Evolutionary conservation across 2,113 vertebrate genomes (phyloP).

Genomic region (Phylloscopus trochiloides): DNA sequence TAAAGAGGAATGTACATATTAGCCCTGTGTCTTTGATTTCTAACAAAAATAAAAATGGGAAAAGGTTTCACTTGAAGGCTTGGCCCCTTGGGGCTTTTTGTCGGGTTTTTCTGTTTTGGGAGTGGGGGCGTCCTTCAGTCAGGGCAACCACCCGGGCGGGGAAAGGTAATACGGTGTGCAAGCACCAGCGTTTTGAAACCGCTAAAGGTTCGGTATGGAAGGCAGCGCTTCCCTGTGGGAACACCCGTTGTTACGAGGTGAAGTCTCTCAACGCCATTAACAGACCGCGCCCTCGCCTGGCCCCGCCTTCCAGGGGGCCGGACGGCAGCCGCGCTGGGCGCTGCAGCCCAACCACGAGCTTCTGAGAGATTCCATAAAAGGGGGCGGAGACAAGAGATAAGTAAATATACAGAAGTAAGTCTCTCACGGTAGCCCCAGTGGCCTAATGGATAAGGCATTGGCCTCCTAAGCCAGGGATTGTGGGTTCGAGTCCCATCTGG

Average conservation of each 20-base stretch:
- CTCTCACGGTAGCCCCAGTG: rapidly evolving
- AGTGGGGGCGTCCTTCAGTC: neutral
- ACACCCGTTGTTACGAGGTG: rapidly evolving
- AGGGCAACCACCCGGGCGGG: rapidly evolving
- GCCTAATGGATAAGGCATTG: slow-evolving; percentile 74
- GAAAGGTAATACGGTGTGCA: rapidly evolving
- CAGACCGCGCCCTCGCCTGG: rapidly evolving
- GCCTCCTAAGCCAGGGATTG: slow-evolving; percentile 81
- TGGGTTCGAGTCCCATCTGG: slow-evolving; percentile 82
- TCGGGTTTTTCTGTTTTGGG: neutral
- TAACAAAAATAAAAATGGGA: neutral
- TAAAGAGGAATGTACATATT: slow-evolving; percentile 82
- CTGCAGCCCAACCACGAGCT: rapidly evolving
- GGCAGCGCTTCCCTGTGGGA: rapidly evolving
- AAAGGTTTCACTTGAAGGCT: neutral
- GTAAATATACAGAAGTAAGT: rapidly evolving
- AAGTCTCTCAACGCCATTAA: rapidly evolving
- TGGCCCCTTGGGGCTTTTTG: neutral
- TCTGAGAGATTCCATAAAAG: rapidly evolving
- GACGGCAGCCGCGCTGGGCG: neutral
- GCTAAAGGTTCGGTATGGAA: rapidly evolving
- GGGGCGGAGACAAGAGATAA: rapidly evolving
- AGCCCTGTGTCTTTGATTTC: neutral
- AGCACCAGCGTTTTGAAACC: rapidly evolving
- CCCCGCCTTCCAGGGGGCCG: neutral